Conservation (phyloP, 2,797 vertebrate genomes). For the Avahi laniger region DNA sequence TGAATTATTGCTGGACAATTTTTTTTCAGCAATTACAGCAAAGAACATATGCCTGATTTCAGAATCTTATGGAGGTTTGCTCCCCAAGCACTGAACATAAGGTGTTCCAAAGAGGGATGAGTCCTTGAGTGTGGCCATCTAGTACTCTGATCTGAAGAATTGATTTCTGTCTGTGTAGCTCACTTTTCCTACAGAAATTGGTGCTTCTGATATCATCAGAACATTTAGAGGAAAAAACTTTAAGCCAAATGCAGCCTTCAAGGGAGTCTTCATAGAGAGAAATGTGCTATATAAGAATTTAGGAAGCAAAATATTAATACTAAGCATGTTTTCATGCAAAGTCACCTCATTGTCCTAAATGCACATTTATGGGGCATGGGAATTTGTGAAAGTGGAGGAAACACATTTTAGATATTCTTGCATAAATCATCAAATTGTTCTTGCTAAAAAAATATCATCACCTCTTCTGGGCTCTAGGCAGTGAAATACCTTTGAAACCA, state of each 20-base stretch:
- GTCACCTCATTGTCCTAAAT: not conserved
- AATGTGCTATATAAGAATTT: not conserved
- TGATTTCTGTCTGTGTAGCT: not conserved
- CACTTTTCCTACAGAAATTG: not conserved
- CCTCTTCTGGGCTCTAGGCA: not conserved
- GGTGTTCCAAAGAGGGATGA: not conserved
- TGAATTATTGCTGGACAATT: constrained; percentile 9
- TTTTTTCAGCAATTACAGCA: not conserved
- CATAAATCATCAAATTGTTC: not conserved
- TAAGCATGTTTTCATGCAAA: not conserved
- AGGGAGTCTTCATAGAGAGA: not conserved
- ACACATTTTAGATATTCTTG: not conserved
- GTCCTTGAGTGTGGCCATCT: not conserved
- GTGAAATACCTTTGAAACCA: not conserved
- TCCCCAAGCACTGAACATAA: not conserved
- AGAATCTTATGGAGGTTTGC: not conserved
- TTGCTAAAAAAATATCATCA: constrained; percentile 5
- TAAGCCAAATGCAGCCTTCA: not conserved
- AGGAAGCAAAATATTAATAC: not conserved
- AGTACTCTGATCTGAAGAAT: not conserved
- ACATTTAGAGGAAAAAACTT: not conserved
- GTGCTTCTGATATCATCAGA: not conserved
- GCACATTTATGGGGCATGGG: not conserved
- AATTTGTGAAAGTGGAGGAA: not conserved
- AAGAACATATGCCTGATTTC: not conserved